These are phyloP conservation scores for Tetraodon nigroviridis DNA, from an alignment of 2,113 vertebrate species.

Conservation along the genomic window DNA sequence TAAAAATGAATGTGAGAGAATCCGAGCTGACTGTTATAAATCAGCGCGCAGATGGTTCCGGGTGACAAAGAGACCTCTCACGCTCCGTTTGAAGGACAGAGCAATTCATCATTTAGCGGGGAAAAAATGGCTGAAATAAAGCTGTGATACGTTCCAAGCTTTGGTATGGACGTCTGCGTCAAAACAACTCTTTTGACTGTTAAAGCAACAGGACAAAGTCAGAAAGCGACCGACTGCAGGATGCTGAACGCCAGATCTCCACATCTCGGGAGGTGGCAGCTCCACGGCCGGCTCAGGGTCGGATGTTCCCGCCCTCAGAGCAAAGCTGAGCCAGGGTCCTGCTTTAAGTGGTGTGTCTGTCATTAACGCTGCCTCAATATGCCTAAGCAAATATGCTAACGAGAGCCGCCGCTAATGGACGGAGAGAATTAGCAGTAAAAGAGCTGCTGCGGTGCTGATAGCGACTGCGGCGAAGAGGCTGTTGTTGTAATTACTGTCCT, in stretches of 20 bases:
- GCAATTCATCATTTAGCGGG: constrained; percentile 15
- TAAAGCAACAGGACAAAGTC: too few species aligned
- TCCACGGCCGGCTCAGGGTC: too few species aligned
- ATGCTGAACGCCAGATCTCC: too few species aligned
- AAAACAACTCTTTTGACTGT: too few species aligned
- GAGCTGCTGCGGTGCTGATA: constrained; percentile 7
- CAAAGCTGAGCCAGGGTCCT: too few species aligned
- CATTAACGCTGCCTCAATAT: constrained; percentile 38
- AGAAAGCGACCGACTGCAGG: too few species aligned
- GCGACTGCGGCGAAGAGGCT: constrained; percentile 2
- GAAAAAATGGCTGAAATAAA: too few species aligned
- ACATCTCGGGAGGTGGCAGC: too few species aligned
- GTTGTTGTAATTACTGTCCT: neutral
- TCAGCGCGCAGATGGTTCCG: constrained; percentile 36
- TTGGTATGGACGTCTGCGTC: too few species aligned
- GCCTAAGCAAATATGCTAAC: constrained; percentile 53
- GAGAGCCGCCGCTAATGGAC: constrained; percentile 29
- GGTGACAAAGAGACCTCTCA: constrained; percentile 12
- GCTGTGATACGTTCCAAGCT: too few species aligned
- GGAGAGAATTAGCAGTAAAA: constrained; percentile 25
- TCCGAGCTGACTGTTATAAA: constrained; percentile 10
- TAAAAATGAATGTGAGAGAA: constrained; percentile 15
- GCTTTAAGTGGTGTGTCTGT: neutral
- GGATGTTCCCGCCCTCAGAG: too few species aligned
- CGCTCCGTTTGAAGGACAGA: constrained; percentile 7